Base-by-base conservation (phyloP, 2,888 invertebrate genomes). In the Diogma glabrata region DNA sequence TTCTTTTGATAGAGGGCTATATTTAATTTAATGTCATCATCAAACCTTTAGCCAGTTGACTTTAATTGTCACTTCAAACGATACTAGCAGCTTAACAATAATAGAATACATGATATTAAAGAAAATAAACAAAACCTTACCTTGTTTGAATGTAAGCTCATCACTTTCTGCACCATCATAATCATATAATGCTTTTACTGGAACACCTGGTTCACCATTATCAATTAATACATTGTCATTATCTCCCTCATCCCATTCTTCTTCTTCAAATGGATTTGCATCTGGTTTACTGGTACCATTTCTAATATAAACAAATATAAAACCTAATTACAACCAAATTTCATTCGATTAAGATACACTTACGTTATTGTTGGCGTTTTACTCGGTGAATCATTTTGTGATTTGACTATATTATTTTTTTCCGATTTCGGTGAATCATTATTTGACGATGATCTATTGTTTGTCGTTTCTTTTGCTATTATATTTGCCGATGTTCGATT, bases 131-230 rank as follows among this genome's bases (percentile, higher is more conserved):
- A 3, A 38, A 38, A 38, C n/a, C 63, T 63, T 66, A 93, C 96
- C 96, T 79, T 89, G 89, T 72, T 92, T 84, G 72, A 97, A 96
- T 71, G 86, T 89, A 51, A 97, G 81, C 72, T 97, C 97, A 71
- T 97, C 97, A 61, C 87, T 90, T 77, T 97, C 97, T 2, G 94
- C 92, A 57, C 94, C 95, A 58, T 88, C 90, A 65, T 97, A 97
- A 72, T 96, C 94, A 70, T 96, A 97, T 28, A 97, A 75, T 40
- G 96, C 97, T 62, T 89, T 82, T 47, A 96, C 95, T 28, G 92
- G 90, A 62, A 94, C 85, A 43, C 94, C 94, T 12, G 92, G 91
- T 72, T 93, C 92, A 26, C 93, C 93, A 56, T 85, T 88, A 71
- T 94, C 94, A 16, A 90, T 87, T 57, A 93, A 75, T 23, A 88